A percentile compares a stretch with the other conserved stretches of the same genome.
phyloP scores from a whole-genome alignment of 2,113 vertebrate genomes.

The Dasyurus viverrinus region DNA sequence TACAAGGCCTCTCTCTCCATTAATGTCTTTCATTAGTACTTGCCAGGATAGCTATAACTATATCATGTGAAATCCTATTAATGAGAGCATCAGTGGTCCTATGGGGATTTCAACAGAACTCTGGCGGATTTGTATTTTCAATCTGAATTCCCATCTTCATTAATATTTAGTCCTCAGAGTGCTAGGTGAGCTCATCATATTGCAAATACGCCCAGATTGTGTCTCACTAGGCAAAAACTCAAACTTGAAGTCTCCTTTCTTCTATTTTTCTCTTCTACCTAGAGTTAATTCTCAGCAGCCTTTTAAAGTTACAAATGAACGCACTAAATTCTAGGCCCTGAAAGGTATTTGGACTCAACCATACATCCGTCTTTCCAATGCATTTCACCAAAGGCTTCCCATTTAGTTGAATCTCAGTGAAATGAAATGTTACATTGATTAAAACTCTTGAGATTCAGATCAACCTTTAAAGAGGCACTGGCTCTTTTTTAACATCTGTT shows the following conservation, averaged over 20 bases:
- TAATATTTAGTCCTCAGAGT: neutral
- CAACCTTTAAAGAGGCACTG: slow-evolving; percentile 66
- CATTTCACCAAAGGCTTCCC: slow-evolving; percentile 64
- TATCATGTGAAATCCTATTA: slow-evolving; percentile 60
- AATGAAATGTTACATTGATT: slow-evolving; percentile 68
- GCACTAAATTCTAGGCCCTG: slow-evolving; percentile 65
- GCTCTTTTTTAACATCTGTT: slow-evolving; percentile 68
- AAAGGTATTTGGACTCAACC: slow-evolving; percentile 62
- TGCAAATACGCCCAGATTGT: neutral
- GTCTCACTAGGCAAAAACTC: slow-evolving; percentile 37
- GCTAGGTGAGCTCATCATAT: neutral
- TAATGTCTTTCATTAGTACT: slow-evolving; percentile 51
- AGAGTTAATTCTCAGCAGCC: slow-evolving; percentile 56
- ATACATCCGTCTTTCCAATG: slow-evolving; percentile 52
- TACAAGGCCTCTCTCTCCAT: slow-evolving; percentile 49
- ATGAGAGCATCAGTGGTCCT: slow-evolving; percentile 13
- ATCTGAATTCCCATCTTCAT: neutral
- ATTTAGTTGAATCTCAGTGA: slow-evolving; percentile 60
- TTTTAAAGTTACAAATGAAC: slow-evolving; percentile 54
- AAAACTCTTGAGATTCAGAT: slow-evolving; percentile 68
- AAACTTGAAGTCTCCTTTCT: slow-evolving; percentile 3
- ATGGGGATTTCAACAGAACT: slow-evolving; percentile 36
- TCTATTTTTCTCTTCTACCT: slow-evolving; percentile 57
- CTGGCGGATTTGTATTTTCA: slow-evolving; percentile 44
- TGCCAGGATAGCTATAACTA: slow-evolving; percentile 45